Evolutionary conservation across 2,797 vertebrate species (phyloP), one percentile per base, ranked within the genome.

Genomic region (Falco peregrinus): DNA sequence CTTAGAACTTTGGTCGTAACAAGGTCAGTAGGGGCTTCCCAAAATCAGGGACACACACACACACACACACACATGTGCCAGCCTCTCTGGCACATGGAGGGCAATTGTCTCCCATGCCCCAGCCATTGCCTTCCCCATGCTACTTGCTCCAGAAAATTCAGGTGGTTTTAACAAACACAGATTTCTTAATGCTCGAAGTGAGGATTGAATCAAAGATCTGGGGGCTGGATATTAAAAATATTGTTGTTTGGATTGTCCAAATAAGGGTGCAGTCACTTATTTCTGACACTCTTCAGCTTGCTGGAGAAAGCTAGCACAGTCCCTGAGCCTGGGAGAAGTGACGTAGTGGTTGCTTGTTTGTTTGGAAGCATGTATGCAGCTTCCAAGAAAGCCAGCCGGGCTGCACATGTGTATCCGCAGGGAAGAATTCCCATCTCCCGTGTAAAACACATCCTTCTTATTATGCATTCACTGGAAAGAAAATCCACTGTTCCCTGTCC

Each of bases 301-400:
- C 59, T 69, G 70, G 60, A 89, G 83, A 67, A 82, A 81, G 59
- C 41, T 50, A 84, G 17, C 45, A 48, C 47, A 39, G 14, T 6
- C 70, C 84, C 57, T 35, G 56, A 68, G 71, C 43, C 45, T 53
- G 51, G 0, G 1, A 93, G 53, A 89, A 80, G 41, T 13, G 65
- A 68, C 57, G 45, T 25, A 48, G 73, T 81, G 51, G 35, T 53
- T 82, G 70, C 1, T 79, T 59, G 50, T 37, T 80, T 85, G 47
- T 71, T 84, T 80, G 67, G 74, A 84, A 82, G 8, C 82, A 57
- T 24, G 63, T 63, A 48, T 61, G 57, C 25, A 9, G 63, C 86
- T 96, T 95, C 90, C 90, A 94, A 84, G 81, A 90, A 90, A 94
- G n/a, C 48, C 91, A 95, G 56, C 74, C 82, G 83, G 77, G 51